phyloP scores from a whole-genome alignment of 2,797 vertebrate genomes.

The Labeo calbasu region DNA sequence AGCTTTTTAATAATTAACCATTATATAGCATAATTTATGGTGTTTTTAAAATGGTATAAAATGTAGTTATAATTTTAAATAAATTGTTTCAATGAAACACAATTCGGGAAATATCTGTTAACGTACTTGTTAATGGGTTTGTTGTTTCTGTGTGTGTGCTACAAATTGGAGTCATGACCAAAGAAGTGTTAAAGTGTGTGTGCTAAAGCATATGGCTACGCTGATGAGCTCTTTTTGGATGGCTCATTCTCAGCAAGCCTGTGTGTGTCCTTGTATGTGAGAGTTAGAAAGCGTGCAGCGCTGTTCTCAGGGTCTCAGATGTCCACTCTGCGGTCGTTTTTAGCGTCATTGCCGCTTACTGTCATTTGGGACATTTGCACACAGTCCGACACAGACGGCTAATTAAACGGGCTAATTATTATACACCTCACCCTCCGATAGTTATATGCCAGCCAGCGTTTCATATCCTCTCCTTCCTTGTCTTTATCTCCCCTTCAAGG shows the following conservation, averaged over 20 bases:
- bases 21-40: not conserved
- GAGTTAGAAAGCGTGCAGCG: constrained; percentile 33
- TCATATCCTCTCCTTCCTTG: constrained; percentile 27
- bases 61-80: not conserved
- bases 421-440: constrained; percentile 37
- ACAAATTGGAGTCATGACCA: constrained; percentile 30
- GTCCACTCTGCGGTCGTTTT: constrained; percentile 58
- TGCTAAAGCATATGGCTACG: constrained; percentile 55
- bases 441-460: constrained; percentile 36
- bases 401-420: constrained; percentile 62
- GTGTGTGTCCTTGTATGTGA: constrained; percentile 34
- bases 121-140: not conserved
- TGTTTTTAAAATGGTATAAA: not conserved
- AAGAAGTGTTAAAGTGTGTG: constrained; percentile 34
- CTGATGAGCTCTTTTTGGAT: constrained; percentile 51
- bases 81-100: not conserved
- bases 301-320: constrained; percentile 55
- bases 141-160: constrained; percentile 35
- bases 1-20: not conserved
- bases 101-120: not conserved
- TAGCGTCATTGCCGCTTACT: constrained; percentile 36
- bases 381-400: constrained; percentile 57
- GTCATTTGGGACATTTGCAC: constrained; percentile 55
- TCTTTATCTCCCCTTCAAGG: constrained; percentile 26
- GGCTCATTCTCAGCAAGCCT: constrained; percentile 44